phyloP scores from a whole-genome alignment of 2,888 invertebrate species.

The Leptinotarsa tumamoca region DNA sequence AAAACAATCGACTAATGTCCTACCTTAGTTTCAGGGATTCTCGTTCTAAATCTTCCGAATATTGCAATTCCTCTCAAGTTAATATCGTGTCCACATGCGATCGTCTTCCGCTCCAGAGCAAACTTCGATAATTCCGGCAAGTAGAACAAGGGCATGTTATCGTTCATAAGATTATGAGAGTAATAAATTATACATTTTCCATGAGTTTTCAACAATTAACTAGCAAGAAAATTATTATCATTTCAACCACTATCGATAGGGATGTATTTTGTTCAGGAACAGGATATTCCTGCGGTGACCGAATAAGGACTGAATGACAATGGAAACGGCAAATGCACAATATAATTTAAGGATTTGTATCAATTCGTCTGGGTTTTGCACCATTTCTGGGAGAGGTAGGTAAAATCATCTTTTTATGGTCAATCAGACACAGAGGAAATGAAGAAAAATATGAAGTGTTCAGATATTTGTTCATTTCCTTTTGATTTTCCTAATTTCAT shows the following conservation, averaged over 20 bases:
- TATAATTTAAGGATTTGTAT: not conserved
- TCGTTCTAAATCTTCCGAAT: conserved; percentile 26
- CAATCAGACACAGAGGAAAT: too few relatives aligned
- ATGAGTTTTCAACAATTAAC: not conserved
- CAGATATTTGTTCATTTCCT: too few relatives aligned
- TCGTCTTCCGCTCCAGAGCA: conserved; percentile 23
- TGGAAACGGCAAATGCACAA: not conserved
- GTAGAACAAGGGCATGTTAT: conserved; percentile 54
- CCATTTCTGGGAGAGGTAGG: too few relatives aligned
- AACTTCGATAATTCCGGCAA: conserved; percentile 55
- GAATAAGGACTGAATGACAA: conserved; percentile 1
- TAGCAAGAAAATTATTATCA: not conserved
- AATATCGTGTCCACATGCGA: conserved; percentile 31
- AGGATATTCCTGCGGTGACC: not conserved
- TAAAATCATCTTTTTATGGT: too few relatives aligned
- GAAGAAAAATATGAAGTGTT: too few relatives aligned
- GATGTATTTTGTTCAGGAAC: not conserved
- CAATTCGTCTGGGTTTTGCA: conserved; percentile 2
- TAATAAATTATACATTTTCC: not conserved
- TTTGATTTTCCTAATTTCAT: too few relatives aligned
- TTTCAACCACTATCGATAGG: not conserved
- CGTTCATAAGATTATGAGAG: not conserved
- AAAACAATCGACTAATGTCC: conserved; percentile 16
- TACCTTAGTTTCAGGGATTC: conserved; percentile 20
- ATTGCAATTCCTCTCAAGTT: conserved; percentile 42